These are phyloP conservation scores for Myotis planiceps DNA, from an alignment of 2,797 vertebrate genomes.

Conservation along the genomic window DNA sequence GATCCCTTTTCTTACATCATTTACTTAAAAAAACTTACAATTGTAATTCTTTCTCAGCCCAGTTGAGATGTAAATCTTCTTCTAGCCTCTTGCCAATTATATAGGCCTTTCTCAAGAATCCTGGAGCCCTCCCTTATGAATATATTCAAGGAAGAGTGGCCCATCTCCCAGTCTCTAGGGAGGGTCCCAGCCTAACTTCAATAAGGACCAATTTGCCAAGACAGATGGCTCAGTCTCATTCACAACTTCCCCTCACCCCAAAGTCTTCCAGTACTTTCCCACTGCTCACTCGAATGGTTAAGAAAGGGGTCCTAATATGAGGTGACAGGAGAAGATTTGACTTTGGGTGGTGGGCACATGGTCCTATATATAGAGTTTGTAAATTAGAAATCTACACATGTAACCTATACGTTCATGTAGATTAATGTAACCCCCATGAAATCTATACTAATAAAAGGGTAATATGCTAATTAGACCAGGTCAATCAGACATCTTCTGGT, in stretches of 20 bases:
- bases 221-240: not conserved
- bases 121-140: not conserved
- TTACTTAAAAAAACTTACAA: not conserved
- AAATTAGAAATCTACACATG: too few species aligned
- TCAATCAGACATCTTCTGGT: too few species aligned
- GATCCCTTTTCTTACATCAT: not conserved
- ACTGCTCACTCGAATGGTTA: not conserved
- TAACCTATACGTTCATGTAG: too few species aligned
- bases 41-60: not conserved
- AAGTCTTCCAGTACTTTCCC: not conserved
- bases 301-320: too few species aligned
- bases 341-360: too few species aligned
- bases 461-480: too few species aligned
- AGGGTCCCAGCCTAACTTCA: not conserved
- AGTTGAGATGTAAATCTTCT: not conserved
- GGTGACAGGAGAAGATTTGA: too few species aligned
- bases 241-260: not conserved
- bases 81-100: not conserved
- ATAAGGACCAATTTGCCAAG: not conserved
- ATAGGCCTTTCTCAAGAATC: not conserved
- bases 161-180: not conserved
- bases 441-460: too few species aligned
- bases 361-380: too few species aligned
- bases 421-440: too few species aligned
- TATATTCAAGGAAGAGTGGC: not conserved